Evolutionary conservation across 2,797 vertebrate species (phyloP).

Genomic region (Sternotherus odoratus): DNA sequence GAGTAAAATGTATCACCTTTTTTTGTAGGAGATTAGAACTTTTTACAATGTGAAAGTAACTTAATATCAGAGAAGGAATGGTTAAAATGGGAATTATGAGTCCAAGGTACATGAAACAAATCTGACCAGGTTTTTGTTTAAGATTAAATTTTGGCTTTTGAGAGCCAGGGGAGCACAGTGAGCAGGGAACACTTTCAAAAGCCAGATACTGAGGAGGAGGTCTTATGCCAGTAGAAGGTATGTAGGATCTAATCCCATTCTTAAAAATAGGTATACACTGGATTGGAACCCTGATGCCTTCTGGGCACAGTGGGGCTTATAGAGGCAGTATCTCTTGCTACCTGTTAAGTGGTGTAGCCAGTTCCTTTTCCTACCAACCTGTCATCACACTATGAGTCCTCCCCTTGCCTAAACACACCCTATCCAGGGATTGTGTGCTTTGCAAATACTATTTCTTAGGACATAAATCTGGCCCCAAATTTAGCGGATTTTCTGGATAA

Average conservation of each 20-base stretch:
- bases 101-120: no score
- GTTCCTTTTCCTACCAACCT: not conserved
- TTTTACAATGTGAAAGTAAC: not conserved
- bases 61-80: not conserved
- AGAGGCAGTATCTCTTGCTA: not conserved
- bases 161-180: no score
- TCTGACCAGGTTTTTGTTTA: not conserved
- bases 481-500: not conserved
- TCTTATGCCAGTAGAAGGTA: not conserved
- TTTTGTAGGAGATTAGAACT: not conserved
- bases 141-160: no score
- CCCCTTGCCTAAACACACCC: not conserved
- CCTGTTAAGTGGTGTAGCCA: not conserved
- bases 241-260: not conserved
- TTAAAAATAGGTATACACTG: not conserved
- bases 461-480: not conserved
- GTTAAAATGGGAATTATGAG: not conserved
- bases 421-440: not conserved
- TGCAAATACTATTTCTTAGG: not conserved
- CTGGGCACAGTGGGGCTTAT: not conserved
- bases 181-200: not conserved
- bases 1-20: not conserved
- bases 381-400: not conserved
- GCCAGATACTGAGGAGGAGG: no score
- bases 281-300: not conserved